Conservation (phyloP, 2,113 vertebrate genomes). For the Notothenia coriiceps region DNA sequence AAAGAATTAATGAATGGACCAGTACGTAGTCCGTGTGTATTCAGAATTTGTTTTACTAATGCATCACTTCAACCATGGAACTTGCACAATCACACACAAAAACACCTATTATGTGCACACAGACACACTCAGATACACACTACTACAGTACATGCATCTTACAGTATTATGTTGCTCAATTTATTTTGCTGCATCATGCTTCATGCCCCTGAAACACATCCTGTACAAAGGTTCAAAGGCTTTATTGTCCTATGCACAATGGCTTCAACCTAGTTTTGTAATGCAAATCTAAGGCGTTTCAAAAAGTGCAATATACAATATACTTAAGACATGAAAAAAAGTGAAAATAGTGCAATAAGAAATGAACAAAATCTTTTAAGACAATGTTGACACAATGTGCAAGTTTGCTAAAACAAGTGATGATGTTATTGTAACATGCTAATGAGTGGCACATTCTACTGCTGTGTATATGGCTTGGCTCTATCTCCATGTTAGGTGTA, state of each 20-base stretch:
- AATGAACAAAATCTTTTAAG: too few relatives aligned
- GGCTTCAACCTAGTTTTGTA: too few relatives aligned
- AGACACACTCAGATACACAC: slow-evolving; percentile 9
- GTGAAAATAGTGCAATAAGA: too few relatives aligned
- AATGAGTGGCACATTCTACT: background rate
- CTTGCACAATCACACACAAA: slow-evolving; percentile 1
- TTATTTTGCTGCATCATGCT: slow-evolving; percentile 75
- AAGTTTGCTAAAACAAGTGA: background rate
- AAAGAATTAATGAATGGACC: slow-evolving; percentile 55
- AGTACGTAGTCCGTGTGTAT: slow-evolving; percentile 33
- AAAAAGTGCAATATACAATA: too few relatives aligned
- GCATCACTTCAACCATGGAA: slow-evolving; percentile 33
- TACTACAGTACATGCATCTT: slow-evolving; percentile 30
- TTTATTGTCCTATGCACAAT: too few relatives aligned
- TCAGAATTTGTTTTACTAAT: slow-evolving; percentile 55
- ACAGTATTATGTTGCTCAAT: slow-evolving; percentile 25
- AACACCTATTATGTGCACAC: background rate
- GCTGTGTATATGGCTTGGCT: background rate
- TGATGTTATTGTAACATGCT: slow-evolving; percentile 21
- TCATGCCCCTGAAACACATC: slow-evolving; percentile 6
- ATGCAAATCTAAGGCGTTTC: too few relatives aligned
- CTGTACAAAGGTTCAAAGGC: background rate
- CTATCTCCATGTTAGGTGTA: background rate
- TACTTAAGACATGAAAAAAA: too few relatives aligned
- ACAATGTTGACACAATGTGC: too few relatives aligned